These are phyloP conservation scores for Phodopus roborovskii DNA, from an alignment of 2,113 vertebrate species.

Conservation along the genomic window DNA sequence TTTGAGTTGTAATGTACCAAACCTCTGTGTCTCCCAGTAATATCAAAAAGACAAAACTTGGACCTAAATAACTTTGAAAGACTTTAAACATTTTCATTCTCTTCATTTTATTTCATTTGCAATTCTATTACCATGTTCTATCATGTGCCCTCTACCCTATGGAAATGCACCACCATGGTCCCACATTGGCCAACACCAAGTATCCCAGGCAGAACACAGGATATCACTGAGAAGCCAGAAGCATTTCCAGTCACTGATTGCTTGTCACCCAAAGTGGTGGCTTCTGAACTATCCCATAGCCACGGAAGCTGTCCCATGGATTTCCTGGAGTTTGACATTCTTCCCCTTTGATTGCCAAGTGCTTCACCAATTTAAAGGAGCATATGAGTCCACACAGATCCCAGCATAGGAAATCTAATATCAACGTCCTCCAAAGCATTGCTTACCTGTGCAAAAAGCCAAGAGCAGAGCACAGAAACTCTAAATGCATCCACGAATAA, in stretches of 20 bases:
- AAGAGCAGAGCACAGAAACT: not conserved
- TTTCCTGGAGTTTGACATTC: not conserved
- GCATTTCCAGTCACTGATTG: not conserved
- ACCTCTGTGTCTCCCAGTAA: not conserved
- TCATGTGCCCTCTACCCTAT: not conserved
- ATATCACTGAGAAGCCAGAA: not conserved
- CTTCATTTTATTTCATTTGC: not conserved
- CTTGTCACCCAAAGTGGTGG: not conserved
- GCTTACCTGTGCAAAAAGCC: not conserved
- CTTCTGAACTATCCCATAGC: not conserved
- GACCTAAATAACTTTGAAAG: not conserved
- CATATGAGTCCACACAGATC: not conserved
- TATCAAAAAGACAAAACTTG: not conserved
- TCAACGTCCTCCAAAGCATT: not conserved
- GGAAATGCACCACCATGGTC: not conserved
- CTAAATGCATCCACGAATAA: not conserved
- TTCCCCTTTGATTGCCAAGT: not conserved
- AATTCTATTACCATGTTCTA: not conserved
- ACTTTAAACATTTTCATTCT: not conserved
- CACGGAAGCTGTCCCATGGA: not conserved
- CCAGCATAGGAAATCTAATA: not conserved
- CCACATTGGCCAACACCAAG: not conserved
- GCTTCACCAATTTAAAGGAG: not conserved
- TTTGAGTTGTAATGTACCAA: slow-evolving; percentile 23
- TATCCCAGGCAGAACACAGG: not conserved